These are phyloP conservation scores for Coreius guichenoti DNA, from an alignment of 2,797 vertebrate genomes.

Conservation along the genomic window DNA sequence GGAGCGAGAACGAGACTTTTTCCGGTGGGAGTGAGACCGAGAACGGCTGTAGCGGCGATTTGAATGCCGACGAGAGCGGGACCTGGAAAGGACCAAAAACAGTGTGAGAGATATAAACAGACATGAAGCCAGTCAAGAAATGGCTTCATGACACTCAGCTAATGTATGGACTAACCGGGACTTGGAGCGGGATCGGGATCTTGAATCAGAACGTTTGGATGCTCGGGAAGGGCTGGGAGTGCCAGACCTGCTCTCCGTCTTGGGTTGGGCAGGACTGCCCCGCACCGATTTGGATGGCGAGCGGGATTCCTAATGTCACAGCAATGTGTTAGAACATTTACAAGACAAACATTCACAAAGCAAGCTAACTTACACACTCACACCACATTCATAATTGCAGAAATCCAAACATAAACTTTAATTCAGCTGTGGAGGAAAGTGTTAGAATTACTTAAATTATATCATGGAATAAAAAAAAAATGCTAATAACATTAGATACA, in stretches of 20 bases:
- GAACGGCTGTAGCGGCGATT: slow-evolving; percentile 87
- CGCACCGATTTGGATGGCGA: slow-evolving; percentile 92
- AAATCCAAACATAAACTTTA: slow-evolving; percentile 53
- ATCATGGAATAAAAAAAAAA: slow-evolving; percentile 46
- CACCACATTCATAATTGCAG: slow-evolving; percentile 24
- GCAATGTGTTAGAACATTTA: slow-evolving; percentile 79
- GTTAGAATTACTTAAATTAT: slow-evolving; percentile 81
- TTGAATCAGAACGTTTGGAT: slow-evolving; percentile 88
- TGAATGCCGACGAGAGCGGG: slow-evolving; percentile 86
- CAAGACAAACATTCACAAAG: slow-evolving; percentile 53
- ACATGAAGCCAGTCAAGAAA: background rate
- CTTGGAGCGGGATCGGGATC: slow-evolving; percentile 89
- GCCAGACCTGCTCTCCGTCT: slow-evolving; percentile 90
- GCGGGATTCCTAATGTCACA: slow-evolving; percentile 89
- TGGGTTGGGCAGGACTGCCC: slow-evolving; percentile 88
- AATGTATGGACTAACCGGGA: slow-evolving; percentile 81
- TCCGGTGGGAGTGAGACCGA: slow-evolving; percentile 86
- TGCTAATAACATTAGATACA: slow-evolving; percentile 65
- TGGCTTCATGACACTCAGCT: background rate
- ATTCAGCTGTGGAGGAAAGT: slow-evolving; percentile 86
- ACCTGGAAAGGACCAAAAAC: slow-evolving; percentile 72
- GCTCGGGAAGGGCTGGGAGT: slow-evolving; percentile 87
- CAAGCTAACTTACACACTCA: slow-evolving; percentile 55
- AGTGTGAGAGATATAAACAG: background rate
- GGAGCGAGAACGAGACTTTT: slow-evolving; percentile 88